Evolutionary conservation across 2,888 invertebrate genomes (phyloP).

Genomic region (Rhagonycha lutea): DNA sequence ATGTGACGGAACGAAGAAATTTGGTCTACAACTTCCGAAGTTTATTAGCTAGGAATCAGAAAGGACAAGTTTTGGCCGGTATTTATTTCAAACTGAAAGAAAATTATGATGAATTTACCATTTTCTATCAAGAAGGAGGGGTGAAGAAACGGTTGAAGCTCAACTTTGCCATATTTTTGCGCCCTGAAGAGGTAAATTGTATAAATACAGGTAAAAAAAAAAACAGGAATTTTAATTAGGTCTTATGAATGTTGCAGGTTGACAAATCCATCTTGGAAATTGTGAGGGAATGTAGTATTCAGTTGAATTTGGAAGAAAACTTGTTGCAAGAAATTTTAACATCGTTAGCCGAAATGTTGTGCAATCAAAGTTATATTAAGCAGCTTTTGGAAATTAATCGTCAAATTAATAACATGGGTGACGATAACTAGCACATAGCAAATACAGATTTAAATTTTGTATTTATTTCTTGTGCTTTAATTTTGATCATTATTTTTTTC

Average conservation of each 20-base stretch:
- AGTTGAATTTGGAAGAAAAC: slow-evolving; percentile 68
- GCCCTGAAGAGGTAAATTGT: slow-evolving; percentile 63
- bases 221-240: not conserved
- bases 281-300: slow-evolving; percentile 71
- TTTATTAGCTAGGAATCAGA: slow-evolving; percentile 79
- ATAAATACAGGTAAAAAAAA: too few species aligned
- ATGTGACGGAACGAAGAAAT: slow-evolving; percentile 88
- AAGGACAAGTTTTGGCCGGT: slow-evolving; percentile 82
- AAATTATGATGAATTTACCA: slow-evolving; percentile 67
- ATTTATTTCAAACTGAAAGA: slow-evolving; percentile 79
- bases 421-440: slow-evolving; percentile 65
- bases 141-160: slow-evolving; percentile 73
- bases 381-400: slow-evolving; percentile 81
- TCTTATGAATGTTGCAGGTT: slow-evolving; percentile 55
- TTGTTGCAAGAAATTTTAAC: slow-evolving; percentile 67
- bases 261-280: slow-evolving; percentile 65
- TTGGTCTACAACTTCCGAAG: slow-evolving; percentile 84
- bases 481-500: slow-evolving; percentile 5
- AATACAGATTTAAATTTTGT: slow-evolving; percentile 31
- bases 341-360: slow-evolving; percentile 68
- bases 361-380: slow-evolving; percentile 72
- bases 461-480: slow-evolving; percentile 10
- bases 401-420: slow-evolving; percentile 77
- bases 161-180: slow-evolving; percentile 71
- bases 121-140: slow-evolving; percentile 74